Percentiles rank a stretch among this genome's conserved stretches.
phyloP scores from a whole-genome alignment of 2,888 invertebrate species.

The Protodeltote pygarga region DNA sequence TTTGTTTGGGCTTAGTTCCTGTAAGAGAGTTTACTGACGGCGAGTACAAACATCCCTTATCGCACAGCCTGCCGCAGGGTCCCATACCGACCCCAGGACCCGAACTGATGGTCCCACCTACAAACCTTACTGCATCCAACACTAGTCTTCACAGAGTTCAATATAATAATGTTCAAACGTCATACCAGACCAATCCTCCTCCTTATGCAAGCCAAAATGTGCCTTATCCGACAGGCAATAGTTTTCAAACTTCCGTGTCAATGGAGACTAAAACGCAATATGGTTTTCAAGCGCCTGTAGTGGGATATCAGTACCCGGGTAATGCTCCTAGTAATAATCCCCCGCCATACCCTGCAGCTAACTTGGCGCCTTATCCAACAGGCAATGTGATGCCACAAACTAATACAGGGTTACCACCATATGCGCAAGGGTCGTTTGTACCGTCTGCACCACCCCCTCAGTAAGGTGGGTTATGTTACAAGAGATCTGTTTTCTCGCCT shows the following conservation, averaged over 20 bases:
- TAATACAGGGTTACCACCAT: constrained; percentile 1
- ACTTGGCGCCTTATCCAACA: constrained; percentile 6
- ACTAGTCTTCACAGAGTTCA: constrained; percentile 23
- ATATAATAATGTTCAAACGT: constrained; percentile 1
- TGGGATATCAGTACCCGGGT: background rate
- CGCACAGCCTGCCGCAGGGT: constrained; percentile 58
- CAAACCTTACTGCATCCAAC: constrained; percentile 13
- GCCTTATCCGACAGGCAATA: constrained; percentile 11
- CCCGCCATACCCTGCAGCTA: constrained; percentile 5
- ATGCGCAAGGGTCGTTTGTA: constrained; percentile 1
- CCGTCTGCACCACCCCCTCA: constrained; percentile 37
- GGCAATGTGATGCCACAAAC: constrained; percentile 5
- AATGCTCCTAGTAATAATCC: background rate
- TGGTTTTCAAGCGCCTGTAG: constrained; percentile 24
- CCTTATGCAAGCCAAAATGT: constrained; percentile 27
- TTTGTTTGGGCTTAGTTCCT: constrained; percentile 70
- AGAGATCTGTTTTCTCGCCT: background rate
- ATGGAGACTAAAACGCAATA: constrained; percentile 22
- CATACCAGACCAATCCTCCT: constrained; percentile 17
- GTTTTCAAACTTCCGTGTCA: constrained; percentile 8
- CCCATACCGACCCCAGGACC: constrained; percentile 60
- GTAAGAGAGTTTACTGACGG: constrained; percentile 42
- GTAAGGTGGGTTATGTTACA: background rate
- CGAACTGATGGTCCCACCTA: constrained; percentile 12
- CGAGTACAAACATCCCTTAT: constrained; percentile 62